Conservation (phyloP, 1,140 invertebrate species). For the Diuraphis noxia region DNA sequence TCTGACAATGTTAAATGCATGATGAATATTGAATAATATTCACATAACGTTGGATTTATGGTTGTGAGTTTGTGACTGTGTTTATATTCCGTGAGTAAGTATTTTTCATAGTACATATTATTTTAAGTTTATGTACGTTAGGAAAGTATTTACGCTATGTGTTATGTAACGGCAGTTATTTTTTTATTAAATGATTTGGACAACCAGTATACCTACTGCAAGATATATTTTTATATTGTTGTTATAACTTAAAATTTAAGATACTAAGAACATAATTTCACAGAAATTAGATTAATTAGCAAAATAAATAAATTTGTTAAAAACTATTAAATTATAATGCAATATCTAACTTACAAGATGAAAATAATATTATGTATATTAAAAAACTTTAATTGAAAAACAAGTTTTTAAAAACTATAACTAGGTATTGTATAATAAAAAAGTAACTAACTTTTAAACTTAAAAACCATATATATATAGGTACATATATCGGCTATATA, state of each 20-base stretch:
- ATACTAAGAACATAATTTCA: not conserved
- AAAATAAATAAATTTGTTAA: not conserved
- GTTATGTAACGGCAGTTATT: too few relatives aligned
- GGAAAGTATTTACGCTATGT: too few relatives aligned
- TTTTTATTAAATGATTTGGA: not conserved
- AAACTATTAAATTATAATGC: not conserved
- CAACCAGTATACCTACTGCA: too few relatives aligned
- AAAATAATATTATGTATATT: not conserved
- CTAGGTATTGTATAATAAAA: too few relatives aligned
- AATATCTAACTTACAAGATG: not conserved
- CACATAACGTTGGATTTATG: not conserved
- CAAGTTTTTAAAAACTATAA: not conserved
- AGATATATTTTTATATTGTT: not conserved
- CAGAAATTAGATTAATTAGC: too few relatives aligned
- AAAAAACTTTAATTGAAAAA: not conserved
- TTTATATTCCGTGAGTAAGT: not conserved
- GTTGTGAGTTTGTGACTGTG: not conserved
- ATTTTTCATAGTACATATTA: not conserved
- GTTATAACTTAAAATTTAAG: too few relatives aligned
- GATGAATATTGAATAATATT: not conserved
- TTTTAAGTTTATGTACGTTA: not conserved
- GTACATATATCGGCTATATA: not conserved
- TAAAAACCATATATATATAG: not conserved
- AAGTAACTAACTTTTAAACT: too few relatives aligned
- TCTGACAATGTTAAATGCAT: not conserved